Evolutionary conservation across 2,888 invertebrate species (phyloP).

Genomic region (Argynnis bischoffii): DNA sequence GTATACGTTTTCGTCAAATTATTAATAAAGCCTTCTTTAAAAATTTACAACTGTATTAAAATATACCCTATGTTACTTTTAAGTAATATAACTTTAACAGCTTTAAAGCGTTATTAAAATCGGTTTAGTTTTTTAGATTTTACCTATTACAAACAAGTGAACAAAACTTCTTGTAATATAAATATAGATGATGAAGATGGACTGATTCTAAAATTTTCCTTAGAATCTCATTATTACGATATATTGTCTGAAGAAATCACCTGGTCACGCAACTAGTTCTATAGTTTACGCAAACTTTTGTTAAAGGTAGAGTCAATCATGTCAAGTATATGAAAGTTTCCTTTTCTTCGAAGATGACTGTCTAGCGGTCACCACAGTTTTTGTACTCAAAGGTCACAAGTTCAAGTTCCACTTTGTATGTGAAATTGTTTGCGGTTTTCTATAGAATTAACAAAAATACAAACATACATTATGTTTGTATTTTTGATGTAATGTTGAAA

Average conservation of each 20-base stretch:
- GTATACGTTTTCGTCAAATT: too few relatives aligned
- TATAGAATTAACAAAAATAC: conserved; percentile 1
- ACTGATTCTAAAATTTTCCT: too few relatives aligned
- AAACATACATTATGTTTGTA: neutral
- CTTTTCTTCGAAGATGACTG: conserved; percentile 38
- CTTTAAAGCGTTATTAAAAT: too few relatives aligned
- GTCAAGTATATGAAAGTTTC: conserved; percentile 35
- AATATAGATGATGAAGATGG: too few relatives aligned
- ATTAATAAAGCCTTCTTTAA: too few relatives aligned
- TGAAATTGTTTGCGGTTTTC: conserved; percentile 9
- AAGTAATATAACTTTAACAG: too few relatives aligned
- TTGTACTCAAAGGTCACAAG: conserved; percentile 30
- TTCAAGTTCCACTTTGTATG: conserved; percentile 26
- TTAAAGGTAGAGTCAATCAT: conserved; percentile 14
- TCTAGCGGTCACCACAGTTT: conserved; percentile 30
- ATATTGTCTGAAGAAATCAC: conserved; percentile 2
- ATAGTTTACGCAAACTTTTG: conserved; percentile 6
- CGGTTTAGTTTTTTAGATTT: too few relatives aligned
- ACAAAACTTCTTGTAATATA: too few relatives aligned
- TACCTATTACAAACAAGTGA: too few relatives aligned
- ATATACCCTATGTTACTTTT: too few relatives aligned
- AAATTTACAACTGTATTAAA: too few relatives aligned
- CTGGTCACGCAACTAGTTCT: neutral
- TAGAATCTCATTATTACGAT: too few relatives aligned
- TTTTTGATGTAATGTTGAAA: neutral